Evolutionary conservation across 2,113 vertebrate genomes (phyloP).

Genomic region (Podarcis raffonei): DNA sequence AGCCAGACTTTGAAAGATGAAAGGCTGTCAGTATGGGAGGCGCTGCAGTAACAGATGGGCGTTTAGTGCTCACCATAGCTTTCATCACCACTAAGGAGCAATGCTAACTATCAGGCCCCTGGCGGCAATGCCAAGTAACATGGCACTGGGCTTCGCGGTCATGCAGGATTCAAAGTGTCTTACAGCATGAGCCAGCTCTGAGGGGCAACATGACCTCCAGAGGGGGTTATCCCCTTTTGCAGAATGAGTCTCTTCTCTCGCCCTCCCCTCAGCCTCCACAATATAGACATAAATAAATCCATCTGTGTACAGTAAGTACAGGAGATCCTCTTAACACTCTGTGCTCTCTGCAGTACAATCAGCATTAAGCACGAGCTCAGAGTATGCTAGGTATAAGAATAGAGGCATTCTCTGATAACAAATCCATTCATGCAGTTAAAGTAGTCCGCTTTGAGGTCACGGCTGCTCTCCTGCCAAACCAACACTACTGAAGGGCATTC

Average conservation of each 20-base stretch:
- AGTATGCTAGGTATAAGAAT: rapidly evolving
- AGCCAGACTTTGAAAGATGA: neutral
- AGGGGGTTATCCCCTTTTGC: neutral
- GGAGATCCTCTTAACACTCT: slow-evolving; percentile 57
- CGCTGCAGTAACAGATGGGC: slow-evolving; percentile 3
- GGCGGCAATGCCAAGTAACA: neutral
- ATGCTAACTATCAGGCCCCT: neutral
- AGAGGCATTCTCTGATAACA: neutral
- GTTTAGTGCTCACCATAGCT: slow-evolving; percentile 29
- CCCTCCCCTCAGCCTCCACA: neutral
- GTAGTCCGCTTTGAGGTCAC: neutral
- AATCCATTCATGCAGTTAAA: slow-evolving; percentile 9
- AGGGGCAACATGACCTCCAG: neutral
- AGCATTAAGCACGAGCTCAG: neutral
- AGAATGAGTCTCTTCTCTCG: neutral
- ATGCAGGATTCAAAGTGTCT: neutral
- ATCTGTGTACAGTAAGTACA: slow-evolving; percentile 41
- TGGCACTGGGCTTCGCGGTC: neutral
- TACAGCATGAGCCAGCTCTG: neutral
- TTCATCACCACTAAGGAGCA: neutral
- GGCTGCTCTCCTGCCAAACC: neutral
- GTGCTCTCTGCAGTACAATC: rapidly evolving
- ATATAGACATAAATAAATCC: slow-evolving; percentile 34
- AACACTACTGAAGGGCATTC: slow-evolving; percentile 22
- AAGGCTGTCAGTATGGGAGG: neutral